Evolutionary conservation across 2,888 invertebrate species (phyloP), one percentile per base, ranked within the genome.

Genomic region (Ochropleura plecta): DNA sequence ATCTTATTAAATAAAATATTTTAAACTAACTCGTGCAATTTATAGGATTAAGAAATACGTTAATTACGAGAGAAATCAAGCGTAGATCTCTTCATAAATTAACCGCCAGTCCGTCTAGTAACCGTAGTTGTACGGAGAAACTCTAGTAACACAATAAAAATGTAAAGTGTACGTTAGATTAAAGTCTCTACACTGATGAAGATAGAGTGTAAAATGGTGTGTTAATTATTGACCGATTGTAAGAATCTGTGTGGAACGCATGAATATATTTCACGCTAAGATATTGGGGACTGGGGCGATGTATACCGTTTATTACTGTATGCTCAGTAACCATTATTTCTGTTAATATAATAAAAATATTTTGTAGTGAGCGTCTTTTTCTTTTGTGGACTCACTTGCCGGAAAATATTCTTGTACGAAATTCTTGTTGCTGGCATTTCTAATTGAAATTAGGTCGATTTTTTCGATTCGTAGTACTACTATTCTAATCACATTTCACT

Each of bases 241-340:
- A 83, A 73, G 76, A 84, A 80, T 80, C 70, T 82, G 70, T 68
- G 82, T 82, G 77, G 48, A 84, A 78, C 79, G 76, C 86, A 84
- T 90, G 90, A 87, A 90, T 90, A 90, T 86, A 90, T 90, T 90
- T 90, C 91, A 90, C 91, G 90, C 83, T 89, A 72, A 85, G 82
- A 84, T 85, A 90, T 90, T 83, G 88, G 83, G 88, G 88, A 87
- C 88, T 90, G 87, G 85, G 86, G 85, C 88, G 78, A 79, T 86
- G 78, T 86, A 86, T 90, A 90, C 90, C 88, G 90, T 90, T 89
- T 88, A 90, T 88, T 90, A 88, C 91, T 88, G 91, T 90, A 88
- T 87, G 88, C 85, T 87, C 88, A 88, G 87, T 87, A 86, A 73
- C 86, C 83, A 89, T 86, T 87, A 86, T 88, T 78, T 81, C 78